Evolutionary conservation across 2,113 vertebrate species (phyloP).

Genomic region (Neogobius melanostomus): DNA sequence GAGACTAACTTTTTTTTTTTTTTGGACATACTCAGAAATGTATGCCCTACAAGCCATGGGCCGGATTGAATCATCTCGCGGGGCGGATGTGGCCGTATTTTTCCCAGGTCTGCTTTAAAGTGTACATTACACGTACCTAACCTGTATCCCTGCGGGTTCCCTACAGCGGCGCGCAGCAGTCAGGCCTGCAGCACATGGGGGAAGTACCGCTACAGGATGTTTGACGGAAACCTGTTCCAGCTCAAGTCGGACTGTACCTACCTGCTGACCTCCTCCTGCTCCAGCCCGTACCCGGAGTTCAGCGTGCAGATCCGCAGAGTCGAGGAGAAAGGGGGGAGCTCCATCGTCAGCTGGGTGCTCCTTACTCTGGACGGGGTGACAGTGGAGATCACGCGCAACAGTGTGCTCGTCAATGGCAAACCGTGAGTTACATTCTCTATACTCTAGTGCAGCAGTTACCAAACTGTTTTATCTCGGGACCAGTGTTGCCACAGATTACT

Average conservation of each 20-base stretch:
- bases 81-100: too few species aligned
- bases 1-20: too few species aligned
- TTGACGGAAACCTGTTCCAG: conserved; percentile 84
- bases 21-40: too few species aligned
- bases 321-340: conserved; percentile 19
- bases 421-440: conserved; percentile 67
- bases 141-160: not conserved
- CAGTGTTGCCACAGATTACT: too few species aligned
- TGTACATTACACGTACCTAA: not conserved
- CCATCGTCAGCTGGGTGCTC: conserved; percentile 63
- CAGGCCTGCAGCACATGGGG: conserved; percentile 91
- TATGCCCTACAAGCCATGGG: too few species aligned
- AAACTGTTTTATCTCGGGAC: too few species aligned
- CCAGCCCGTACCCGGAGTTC: conserved; percentile 80
- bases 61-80: too few species aligned
- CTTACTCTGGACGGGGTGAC: conserved; percentile 81
- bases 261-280: conserved; percentile 80
- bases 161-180: conserved; percentile 77
- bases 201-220: conserved; percentile 88
- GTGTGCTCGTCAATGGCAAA: conserved; percentile 64
- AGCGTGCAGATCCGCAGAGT: conserved; percentile 83
- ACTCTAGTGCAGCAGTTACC: too few species aligned
- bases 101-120: too few species aligned
- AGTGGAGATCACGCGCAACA: conserved; percentile 71
- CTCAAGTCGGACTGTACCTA: conserved; percentile 87